Percentiles rank a stretch among this genome's conserved stretches.
Evolutionary conservation across 2,113 vertebrate genomes (phyloP).

Genomic region (Illadopsis cleaveri): DNA sequence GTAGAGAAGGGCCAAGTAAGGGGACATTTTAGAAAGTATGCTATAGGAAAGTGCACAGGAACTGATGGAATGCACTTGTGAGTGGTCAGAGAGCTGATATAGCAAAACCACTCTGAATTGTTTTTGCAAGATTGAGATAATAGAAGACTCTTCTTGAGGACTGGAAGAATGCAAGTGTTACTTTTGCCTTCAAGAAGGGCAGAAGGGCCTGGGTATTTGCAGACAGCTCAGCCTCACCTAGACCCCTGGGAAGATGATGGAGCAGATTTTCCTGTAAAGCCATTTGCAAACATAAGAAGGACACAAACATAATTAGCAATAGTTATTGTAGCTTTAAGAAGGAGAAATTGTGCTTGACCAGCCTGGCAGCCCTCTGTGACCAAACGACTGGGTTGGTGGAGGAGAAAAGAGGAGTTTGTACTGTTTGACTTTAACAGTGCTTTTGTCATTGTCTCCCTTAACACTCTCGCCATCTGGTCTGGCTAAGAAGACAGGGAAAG

Average conservation of each 20-base stretch:
- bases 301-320: background rate
- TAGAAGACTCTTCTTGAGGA: background rate
- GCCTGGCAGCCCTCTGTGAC: background rate
- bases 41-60: background rate
- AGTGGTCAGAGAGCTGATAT: background rate
- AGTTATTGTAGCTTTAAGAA: background rate
- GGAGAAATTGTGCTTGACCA: background rate
- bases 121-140: background rate
- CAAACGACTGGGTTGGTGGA: background rate
- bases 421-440: background rate
- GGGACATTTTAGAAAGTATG: background rate
- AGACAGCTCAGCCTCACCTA: background rate
- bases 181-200: background rate
- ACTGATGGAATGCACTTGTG: background rate
- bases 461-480: rapidly evolving
- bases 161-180: background rate
- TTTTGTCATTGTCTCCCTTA: background rate
- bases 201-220: background rate
- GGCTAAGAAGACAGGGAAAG: background rate
- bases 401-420: background rate
- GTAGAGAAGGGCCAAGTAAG: background rate
- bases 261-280: background rate
- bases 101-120: background rate
- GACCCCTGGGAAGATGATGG: background rate
- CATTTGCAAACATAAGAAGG: background rate